Evolutionary conservation across 2,113 vertebrate genomes (phyloP).

Genomic region (Syngnathus typhle): DNA sequence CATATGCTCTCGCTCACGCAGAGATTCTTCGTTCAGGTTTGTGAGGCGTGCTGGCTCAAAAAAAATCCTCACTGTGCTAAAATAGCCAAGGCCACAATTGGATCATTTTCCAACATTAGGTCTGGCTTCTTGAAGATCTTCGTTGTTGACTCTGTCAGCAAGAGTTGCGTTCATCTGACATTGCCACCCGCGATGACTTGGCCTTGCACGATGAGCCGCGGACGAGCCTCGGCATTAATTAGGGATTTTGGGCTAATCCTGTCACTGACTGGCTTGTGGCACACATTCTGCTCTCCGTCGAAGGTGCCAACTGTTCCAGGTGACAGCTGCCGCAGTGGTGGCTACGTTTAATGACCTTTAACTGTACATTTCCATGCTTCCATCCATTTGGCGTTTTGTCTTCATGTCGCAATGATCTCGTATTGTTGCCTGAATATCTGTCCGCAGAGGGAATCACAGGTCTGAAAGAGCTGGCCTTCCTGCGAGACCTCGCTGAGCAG

Average conservation of each 20-base stretch:
- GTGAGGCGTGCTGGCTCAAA: neutral
- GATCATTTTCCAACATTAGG: neutral
- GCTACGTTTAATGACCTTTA: conserved; percentile 27
- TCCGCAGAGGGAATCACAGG: conserved; percentile 85
- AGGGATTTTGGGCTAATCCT: conserved; percentile 55
- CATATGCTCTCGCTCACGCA: conserved; percentile 3
- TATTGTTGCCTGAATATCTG: neutral
- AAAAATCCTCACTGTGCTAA: neutral
- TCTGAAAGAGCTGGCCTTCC: conserved; percentile 92
- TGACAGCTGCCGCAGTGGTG: conserved; percentile 45
- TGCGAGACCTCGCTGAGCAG: conserved; percentile 93
- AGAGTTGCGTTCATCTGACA: conserved; percentile 20
- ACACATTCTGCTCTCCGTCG: conserved; percentile 21
- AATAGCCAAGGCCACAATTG: neutral
- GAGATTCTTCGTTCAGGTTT: neutral
- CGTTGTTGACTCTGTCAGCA: conserved; percentile 3
- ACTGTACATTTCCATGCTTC: neutral
- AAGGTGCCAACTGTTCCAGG: conserved; percentile 51
- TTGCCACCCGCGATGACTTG: conserved; percentile 19
- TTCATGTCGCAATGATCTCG: conserved; percentile 9
- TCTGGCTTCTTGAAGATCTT: neutral
- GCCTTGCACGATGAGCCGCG: conserved; percentile 29
- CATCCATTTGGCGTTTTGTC: neutral
- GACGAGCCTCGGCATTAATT: conserved; percentile 49
- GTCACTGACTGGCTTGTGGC: conserved; percentile 48